Evolutionary conservation across 2,113 vertebrate genomes (phyloP).

Genomic region (Chloebia gouldiae): DNA sequence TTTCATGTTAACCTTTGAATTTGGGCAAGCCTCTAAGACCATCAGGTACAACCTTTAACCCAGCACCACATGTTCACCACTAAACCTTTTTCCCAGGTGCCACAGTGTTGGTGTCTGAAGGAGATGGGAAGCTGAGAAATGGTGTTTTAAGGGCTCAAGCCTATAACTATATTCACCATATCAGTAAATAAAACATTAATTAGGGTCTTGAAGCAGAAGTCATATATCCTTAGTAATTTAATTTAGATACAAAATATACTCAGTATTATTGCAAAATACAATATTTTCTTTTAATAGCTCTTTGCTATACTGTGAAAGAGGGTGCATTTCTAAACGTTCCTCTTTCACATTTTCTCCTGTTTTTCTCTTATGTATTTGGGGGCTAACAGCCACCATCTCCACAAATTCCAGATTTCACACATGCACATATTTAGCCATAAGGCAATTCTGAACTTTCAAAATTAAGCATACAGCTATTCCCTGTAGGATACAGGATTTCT

Average conservation of each 20-base stretch:
- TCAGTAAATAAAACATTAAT: not conserved
- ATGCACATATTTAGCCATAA: constrained; percentile 43
- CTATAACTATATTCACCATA: not conserved
- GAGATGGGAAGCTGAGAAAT: not conserved
- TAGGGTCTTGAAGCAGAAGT: constrained; percentile 14
- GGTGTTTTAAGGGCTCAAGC: not conserved
- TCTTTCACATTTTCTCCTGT: not conserved
- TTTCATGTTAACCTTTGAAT: not conserved
- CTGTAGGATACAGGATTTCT: constrained; percentile 16
- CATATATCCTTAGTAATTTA: not conserved
- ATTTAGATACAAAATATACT: not conserved
- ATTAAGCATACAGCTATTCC: constrained; percentile 35
- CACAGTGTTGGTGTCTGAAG: not conserved
- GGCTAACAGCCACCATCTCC: constrained; percentile 7
- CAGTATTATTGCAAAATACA: not conserved
- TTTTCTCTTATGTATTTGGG: constrained; percentile 18
- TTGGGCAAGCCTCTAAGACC: not conserved
- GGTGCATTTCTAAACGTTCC: not conserved
- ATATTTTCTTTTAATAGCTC: not conserved
- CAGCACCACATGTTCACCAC: not conserved
- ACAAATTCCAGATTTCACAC: constrained; percentile 41
- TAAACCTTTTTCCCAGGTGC: not conserved
- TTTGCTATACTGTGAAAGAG: not conserved
- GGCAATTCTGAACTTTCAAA: constrained; percentile 54
- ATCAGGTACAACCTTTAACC: not conserved